Conservation (phyloP, 2,797 vertebrate species). For the Centropyge bicolor region DNA sequence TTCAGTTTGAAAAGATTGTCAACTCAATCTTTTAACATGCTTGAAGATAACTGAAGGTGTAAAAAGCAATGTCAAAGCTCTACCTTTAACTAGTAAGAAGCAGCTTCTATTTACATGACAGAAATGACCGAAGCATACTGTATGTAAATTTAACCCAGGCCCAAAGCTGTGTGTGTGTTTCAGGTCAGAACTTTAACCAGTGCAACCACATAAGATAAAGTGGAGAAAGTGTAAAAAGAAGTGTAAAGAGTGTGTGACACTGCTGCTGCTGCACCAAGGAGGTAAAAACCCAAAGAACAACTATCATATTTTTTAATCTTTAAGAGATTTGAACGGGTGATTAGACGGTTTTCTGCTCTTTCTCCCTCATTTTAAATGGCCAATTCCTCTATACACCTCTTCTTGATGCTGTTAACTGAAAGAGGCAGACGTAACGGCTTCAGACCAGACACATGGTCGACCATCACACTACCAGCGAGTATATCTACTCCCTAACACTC, state of each 20-base stretch:
- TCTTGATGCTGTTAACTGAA: not conserved
- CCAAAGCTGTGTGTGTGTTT: not conserved
- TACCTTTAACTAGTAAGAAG: not conserved
- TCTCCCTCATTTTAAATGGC: not conserved
- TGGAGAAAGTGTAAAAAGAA: slow-evolving; percentile 2
- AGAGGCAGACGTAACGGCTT: not conserved
- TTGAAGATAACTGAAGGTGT: not conserved
- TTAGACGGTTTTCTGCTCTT: not conserved
- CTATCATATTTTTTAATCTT: not conserved
- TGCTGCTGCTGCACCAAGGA: slow-evolving; percentile 66
- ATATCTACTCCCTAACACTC: not conserved
- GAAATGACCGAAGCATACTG: slow-evolving; percentile 21
- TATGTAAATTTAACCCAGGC: slow-evolving; percentile 15
- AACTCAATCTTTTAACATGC: slow-evolving; percentile 21
- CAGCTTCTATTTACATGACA: slow-evolving; percentile 34
- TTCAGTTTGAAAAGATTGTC: slow-evolving; percentile 45
- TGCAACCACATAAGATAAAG: not conserved
- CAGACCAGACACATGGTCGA: not conserved
- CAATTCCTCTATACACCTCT: not conserved
- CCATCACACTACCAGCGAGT: not conserved
- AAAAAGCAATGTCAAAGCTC: not conserved
- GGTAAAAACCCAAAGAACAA: not conserved
- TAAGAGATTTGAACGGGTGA: not conserved
- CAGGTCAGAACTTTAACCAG: slow-evolving; percentile 23
- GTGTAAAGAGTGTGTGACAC: slow-evolving; percentile 20